Conservation (phyloP, 2,888 invertebrate genomes). For the Chrysodeixis includens region DNA sequence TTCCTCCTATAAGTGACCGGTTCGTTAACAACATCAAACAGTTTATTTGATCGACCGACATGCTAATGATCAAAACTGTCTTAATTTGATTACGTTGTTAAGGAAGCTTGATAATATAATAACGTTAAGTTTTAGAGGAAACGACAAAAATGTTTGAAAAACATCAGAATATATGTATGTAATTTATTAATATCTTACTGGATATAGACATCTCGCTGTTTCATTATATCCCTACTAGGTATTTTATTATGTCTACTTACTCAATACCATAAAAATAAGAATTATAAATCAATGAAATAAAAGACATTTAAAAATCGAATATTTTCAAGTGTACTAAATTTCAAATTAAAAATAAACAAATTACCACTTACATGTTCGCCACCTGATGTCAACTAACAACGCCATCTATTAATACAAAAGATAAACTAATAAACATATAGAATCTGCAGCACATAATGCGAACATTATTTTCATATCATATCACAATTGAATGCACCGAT, state of each 20-base stretch:
- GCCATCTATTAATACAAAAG: neutral
- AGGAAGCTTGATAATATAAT: neutral
- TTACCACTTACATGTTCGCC: neutral
- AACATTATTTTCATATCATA: constrained; percentile 14
- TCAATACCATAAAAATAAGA: no score
- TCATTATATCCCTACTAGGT: no score
- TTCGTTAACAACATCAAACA: constrained; percentile 5
- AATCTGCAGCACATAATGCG: neutral
- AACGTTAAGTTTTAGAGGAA: no score
- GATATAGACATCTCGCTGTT: no score
- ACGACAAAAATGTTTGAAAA: neutral
- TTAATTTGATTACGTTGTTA: constrained; percentile 1
- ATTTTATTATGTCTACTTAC: no score
- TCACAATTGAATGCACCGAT: constrained; percentile 20
- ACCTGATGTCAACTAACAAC: neutral
- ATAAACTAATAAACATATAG: neutral
- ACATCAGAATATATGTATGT: no score
- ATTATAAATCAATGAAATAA: no score
- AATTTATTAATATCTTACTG: no score
- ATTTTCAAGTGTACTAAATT: neutral
- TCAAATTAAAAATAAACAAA: neutral
- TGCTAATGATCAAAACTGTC: neutral
- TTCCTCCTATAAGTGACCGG: neutral
- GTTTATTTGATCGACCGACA: constrained; percentile 1
- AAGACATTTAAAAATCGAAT: no score